Evolutionary conservation across 2,113 vertebrate genomes (phyloP).

Genomic region (Glaucidium brasilianum): DNA sequence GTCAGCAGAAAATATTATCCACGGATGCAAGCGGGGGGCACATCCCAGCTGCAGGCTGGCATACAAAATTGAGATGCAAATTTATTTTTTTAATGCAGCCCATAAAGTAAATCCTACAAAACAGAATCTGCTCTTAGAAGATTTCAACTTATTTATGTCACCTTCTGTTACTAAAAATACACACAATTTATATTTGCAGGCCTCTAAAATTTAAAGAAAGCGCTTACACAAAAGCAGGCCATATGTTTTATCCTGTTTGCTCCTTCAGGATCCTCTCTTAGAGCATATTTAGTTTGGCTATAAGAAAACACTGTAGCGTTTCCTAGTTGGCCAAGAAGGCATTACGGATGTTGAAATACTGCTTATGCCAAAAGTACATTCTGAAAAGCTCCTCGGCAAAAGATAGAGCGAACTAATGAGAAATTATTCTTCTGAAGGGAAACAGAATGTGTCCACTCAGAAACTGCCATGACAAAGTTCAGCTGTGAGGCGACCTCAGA

Average conservation of each 20-base stretch:
- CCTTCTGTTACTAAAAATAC: neutral
- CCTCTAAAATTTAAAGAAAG: neutral
- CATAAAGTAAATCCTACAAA: neutral
- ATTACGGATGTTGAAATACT: neutral
- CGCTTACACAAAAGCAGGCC: neutral
- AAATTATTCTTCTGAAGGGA: neutral
- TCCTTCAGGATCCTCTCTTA: neutral
- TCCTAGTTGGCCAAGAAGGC: neutral
- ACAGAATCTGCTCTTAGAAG: neutral
- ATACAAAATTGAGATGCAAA: neutral
- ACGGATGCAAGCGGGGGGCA: neutral
- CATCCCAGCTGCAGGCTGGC: neutral
- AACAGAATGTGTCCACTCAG: neutral
- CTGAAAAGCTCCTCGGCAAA: neutral
- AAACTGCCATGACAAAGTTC: neutral
- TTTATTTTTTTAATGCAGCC: neutral
- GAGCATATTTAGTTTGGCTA: neutral
- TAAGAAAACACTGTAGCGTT: neutral
- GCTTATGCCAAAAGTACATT: neutral
- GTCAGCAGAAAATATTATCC: neutral
- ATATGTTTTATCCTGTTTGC: neutral
- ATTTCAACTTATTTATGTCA: neutral
- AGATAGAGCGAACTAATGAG: neutral
- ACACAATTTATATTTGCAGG: neutral
- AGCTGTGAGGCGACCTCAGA: neutral